A percentile compares a stretch with the other conserved stretches of the same genome.
These are phyloP conservation scores for Thalassarche chlororhynchos DNA, from an alignment of 2,113 vertebrate species.

Conservation along the genomic window DNA sequence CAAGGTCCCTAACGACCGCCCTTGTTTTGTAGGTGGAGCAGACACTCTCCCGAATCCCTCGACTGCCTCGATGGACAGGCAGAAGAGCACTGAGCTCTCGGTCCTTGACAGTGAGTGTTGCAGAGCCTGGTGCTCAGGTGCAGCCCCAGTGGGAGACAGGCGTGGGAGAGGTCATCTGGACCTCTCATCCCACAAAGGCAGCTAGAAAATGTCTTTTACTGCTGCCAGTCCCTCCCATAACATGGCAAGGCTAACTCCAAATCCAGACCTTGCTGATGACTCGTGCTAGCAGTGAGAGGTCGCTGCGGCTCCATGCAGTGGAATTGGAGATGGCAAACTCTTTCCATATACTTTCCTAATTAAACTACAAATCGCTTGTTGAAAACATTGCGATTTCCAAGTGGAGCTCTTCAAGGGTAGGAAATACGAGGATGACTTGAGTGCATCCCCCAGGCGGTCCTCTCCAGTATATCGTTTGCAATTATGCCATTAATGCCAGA, in stretches of 20 bases:
- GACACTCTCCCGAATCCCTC: slow-evolving; percentile 33
- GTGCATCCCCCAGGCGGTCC: neutral
- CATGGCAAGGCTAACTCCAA: neutral
- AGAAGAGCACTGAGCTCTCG: slow-evolving; percentile 77
- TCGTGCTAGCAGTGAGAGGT: neutral
- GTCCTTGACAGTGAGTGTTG: slow-evolving; percentile 78
- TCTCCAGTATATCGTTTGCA: neutral
- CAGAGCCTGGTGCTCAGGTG: neutral
- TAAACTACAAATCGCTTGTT: accelerated
- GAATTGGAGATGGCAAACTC: neutral
- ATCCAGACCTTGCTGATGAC: neutral
- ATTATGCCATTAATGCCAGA: neutral
- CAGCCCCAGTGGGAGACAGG: neutral
- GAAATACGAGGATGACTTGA: neutral
- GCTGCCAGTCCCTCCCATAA: neutral
- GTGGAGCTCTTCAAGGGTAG: neutral
- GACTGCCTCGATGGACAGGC: slow-evolving; percentile 77
- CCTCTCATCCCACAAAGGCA: neutral
- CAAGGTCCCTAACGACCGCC: accelerated
- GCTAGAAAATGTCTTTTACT: neutral
- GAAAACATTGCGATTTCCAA: neutral
- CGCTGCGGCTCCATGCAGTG: neutral
- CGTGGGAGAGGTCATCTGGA: accelerated
- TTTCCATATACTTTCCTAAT: neutral
- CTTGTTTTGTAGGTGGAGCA: neutral